These are phyloP conservation scores for Acanthosepion lycidas DNA, from an alignment of 2,888 invertebrate genomes.

Conservation along the genomic window DNA sequence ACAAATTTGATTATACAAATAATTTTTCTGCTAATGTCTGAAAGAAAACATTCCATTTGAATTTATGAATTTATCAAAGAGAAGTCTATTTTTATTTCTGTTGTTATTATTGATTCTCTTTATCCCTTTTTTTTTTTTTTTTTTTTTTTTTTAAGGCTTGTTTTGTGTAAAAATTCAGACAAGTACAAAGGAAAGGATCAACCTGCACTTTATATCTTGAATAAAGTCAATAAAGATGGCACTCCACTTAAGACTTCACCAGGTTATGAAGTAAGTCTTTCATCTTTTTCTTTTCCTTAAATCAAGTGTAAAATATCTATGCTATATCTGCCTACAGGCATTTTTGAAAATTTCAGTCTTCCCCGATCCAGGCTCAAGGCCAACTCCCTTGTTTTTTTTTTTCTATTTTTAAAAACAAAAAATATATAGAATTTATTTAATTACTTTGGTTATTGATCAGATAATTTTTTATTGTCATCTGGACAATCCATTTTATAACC, in stretches of 20 bases:
- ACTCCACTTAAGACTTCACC: constrained; percentile 70
- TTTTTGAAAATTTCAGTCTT: background rate
- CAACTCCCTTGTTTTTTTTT: background rate
- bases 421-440: too few species aligned
- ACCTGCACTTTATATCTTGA: constrained; percentile 71
- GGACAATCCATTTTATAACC: too few species aligned
- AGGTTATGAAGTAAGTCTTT: constrained; percentile 72
- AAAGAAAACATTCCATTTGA: background rate
- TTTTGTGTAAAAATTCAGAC: constrained; percentile 66
- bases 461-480: too few species aligned
- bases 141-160: constrained; percentile 66
- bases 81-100: background rate
- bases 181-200: constrained; percentile 57
- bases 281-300: background rate
- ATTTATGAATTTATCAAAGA: background rate
- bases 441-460: too few species aligned
- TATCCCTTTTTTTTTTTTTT: constrained; percentile 47
- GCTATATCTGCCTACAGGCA: background rate
- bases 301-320: background rate
- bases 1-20: too few species aligned
- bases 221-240: constrained; percentile 72
- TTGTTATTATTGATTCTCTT: constrained; percentile 24
- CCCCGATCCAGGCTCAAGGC: background rate
- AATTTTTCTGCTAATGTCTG: too few species aligned
- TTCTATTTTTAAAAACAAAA: background rate